Percentiles rank a stretch among this genome's conserved stretches.
phyloP scores from a whole-genome alignment of 2,888 invertebrate species.

The Ametastegia equiseti region DNA sequence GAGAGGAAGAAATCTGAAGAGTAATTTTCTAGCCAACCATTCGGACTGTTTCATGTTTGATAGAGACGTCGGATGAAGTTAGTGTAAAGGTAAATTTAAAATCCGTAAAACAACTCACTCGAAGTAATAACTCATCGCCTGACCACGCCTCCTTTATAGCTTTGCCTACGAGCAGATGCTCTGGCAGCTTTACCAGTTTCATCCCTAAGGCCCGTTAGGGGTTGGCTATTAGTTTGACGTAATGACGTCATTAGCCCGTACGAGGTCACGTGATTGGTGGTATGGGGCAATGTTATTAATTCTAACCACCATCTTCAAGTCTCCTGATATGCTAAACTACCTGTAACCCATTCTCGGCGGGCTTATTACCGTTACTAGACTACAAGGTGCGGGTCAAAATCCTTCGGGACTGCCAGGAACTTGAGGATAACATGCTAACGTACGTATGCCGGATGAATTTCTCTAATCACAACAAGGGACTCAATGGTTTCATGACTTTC shows the following conservation, averaged over 20 bases:
- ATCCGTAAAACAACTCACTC: slow-evolving; percentile 25
- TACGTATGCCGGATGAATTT: not conserved
- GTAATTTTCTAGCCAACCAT: slow-evolving; percentile 1
- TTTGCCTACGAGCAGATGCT: slow-evolving; percentile 28
- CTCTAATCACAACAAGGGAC: not conserved
- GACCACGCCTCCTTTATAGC: slow-evolving; percentile 25
- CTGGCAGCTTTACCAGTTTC: slow-evolving; percentile 52
- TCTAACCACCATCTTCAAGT: slow-evolving; percentile 64
- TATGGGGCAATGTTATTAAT: slow-evolving; percentile 65
- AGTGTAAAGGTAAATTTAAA: not conserved
- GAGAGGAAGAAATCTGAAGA: not conserved
- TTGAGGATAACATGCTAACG: not conserved
- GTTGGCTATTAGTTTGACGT: slow-evolving; percentile 70
- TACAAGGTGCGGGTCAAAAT: slow-evolving; percentile 27
- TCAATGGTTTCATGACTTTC: not conserved
- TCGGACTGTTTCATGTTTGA: not conserved
- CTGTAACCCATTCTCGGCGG: slow-evolving; percentile 41
- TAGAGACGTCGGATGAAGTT: not conserved
- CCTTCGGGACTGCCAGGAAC: not conserved
- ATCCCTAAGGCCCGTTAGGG: slow-evolving; percentile 63
- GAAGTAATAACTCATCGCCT: slow-evolving; percentile 18
- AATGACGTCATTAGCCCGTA: slow-evolving; percentile 69
- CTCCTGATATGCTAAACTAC: slow-evolving; percentile 59
- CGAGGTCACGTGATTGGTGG: slow-evolving; percentile 65
- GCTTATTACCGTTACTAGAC: slow-evolving; percentile 31